These are phyloP conservation scores for Fregetta grallaria DNA, from an alignment of 2,113 vertebrate genomes.

Conservation along the genomic window DNA sequence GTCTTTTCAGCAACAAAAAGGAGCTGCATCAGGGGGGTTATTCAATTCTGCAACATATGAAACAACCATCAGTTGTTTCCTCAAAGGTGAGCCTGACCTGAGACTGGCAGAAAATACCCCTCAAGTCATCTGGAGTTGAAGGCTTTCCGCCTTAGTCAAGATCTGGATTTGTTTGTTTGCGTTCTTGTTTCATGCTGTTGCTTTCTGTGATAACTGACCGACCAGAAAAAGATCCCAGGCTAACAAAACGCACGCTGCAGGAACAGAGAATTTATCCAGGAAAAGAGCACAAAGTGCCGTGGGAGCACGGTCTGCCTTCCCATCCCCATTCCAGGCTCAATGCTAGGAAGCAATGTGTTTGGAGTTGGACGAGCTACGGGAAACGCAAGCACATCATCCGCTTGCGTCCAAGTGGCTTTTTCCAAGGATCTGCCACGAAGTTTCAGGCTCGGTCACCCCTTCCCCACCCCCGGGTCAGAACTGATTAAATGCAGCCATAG, in stretches of 20 bases:
- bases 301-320: background rate
- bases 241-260: background rate
- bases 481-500: background rate
- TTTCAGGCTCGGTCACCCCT: background rate
- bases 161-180: background rate
- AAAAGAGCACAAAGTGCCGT: background rate
- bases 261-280: constrained; percentile 25
- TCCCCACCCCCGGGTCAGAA: constrained; percentile 13
- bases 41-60: background rate
- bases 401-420: background rate
- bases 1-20: background rate
- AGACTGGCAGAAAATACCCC: background rate
- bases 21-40: background rate
- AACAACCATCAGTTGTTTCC: background rate
- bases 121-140: constrained; percentile 14
- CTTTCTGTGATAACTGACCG: background rate
- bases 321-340: background rate
- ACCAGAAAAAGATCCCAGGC: constrained; percentile 13
- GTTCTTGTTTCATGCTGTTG: background rate
- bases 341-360: background rate
- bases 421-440: background rate
- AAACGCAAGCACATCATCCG: background rate
- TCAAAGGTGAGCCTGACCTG: background rate
- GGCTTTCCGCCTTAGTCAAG: background rate
- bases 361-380: background rate